Evolutionary conservation across 2,113 vertebrate genomes (phyloP).

Genomic region (Cairina moschata): DNA sequence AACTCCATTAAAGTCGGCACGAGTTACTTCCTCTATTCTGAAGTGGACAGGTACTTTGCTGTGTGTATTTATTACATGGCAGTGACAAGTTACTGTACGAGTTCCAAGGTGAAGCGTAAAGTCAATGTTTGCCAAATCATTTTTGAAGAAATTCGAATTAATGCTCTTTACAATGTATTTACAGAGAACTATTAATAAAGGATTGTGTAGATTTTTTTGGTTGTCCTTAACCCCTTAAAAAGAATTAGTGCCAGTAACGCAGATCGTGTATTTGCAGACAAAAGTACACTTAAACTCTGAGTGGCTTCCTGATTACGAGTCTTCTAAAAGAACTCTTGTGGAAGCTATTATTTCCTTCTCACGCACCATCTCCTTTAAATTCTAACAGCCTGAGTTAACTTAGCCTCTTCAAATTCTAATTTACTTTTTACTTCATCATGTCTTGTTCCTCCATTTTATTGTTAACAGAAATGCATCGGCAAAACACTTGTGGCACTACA

Average conservation of each 20-base stretch:
- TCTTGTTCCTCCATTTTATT: constrained; percentile 51
- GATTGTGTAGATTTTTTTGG: neutral
- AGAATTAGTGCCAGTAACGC: neutral
- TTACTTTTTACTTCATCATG: neutral
- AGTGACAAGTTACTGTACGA: neutral
- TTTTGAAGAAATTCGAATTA: neutral
- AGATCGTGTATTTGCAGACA: neutral
- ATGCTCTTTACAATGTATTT: neutral
- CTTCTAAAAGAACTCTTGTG: constrained; percentile 53
- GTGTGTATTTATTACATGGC: neutral
- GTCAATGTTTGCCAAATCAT: neutral
- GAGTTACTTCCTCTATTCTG: neutral
- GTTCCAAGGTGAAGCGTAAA: neutral
- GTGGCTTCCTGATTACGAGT: neutral
- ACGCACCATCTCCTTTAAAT: constrained; percentile 59
- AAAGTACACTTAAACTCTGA: neutral
- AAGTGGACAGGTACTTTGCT: neutral
- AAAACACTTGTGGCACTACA: constrained; percentile 53
- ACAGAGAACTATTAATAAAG: neutral
- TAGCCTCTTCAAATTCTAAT: too few relatives aligned
- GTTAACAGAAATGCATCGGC: constrained; percentile 55
- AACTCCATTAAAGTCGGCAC: neutral
- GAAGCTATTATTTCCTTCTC: constrained; percentile 41
- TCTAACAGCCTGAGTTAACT: constrained; percentile 48
- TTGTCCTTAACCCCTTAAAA: neutral